Conservation (phyloP, 1,140 invertebrate species). For the Drosophila funebris region DNA sequence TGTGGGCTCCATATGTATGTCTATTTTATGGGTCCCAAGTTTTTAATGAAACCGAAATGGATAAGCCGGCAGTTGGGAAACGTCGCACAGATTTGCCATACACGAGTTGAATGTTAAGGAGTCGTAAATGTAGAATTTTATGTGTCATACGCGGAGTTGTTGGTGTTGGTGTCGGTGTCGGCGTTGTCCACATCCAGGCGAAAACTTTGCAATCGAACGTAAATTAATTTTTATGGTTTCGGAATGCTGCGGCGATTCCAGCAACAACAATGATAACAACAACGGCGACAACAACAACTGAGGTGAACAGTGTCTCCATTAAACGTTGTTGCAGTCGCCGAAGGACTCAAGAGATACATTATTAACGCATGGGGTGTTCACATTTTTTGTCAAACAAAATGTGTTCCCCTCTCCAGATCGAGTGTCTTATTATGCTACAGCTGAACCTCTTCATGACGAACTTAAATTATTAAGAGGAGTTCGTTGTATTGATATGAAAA, state of each 20-base stretch:
- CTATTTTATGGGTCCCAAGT: conserved; percentile 20
- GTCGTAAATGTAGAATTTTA: conserved; percentile 77
- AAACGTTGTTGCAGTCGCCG: neutral
- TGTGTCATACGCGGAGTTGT: conserved; percentile 63
- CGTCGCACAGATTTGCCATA: conserved; percentile 16
- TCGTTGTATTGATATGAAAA: too few relatives aligned
- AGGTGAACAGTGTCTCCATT: conserved; percentile 5
- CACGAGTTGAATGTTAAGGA: conserved; percentile 57
- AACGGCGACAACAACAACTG: neutral
- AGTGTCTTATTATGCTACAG: neutral
- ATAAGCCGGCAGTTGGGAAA: conserved; percentile 11
- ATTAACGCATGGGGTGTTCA: neutral
- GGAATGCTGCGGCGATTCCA: conserved; percentile 36
- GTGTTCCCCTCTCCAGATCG: neutral
- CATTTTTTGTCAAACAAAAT: neutral
- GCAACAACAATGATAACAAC: conserved; percentile 31
- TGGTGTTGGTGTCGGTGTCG: conserved; percentile 14
- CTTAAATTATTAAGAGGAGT: too few relatives aligned
- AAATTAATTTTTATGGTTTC: conserved; percentile 76
- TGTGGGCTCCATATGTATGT: neutral
- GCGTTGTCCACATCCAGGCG: conserved; percentile 42
- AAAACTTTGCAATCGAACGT: conserved; percentile 78
- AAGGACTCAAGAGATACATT: neutral
- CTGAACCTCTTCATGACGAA: too few relatives aligned
- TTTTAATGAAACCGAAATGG: conserved; percentile 35